phyloP scores from a whole-genome alignment of 1,140 invertebrate genomes.

The Achroia grisella region DNA sequence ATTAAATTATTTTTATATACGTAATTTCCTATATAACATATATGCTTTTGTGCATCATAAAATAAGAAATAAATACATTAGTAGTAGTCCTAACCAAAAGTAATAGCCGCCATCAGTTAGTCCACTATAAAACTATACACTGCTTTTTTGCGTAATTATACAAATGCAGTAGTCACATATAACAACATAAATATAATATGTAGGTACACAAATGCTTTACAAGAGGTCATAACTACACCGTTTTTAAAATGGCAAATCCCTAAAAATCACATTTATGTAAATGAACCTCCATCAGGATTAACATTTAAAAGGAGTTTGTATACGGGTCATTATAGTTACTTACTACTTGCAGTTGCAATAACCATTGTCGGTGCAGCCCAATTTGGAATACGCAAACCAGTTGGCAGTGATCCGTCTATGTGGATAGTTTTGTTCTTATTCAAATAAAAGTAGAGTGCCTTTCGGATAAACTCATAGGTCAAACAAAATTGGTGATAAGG shows the following conservation, averaged over 20 bases:
- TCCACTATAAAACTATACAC: no score
- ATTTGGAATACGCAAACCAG: background rate
- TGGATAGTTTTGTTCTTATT: background rate
- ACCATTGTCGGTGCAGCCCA: conserved; percentile 1
- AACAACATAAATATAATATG: no score
- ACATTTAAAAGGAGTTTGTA: conserved; percentile 2
- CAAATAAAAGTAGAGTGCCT: background rate
- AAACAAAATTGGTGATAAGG: background rate
- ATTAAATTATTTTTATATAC: no score
- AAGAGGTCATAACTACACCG: no score
- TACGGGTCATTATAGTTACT: conserved; percentile 3
- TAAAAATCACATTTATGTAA: conserved; percentile 1
- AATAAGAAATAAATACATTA: no score
- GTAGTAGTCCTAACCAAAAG: no score
- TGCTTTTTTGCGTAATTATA: no score
- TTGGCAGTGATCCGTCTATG: background rate
- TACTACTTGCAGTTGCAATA: background rate
- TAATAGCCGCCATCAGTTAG: no score
- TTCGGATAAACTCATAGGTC: background rate
- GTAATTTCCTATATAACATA: no score
- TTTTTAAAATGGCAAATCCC: background rate
- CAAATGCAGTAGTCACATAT: no score
- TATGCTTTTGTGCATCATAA: no score
- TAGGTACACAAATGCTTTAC: no score
- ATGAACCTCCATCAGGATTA: background rate